Evolutionary conservation across 92 coral and sea anemone genomes (phyloP).

Genomic region (Parazoanthus atlanticus): DNA sequence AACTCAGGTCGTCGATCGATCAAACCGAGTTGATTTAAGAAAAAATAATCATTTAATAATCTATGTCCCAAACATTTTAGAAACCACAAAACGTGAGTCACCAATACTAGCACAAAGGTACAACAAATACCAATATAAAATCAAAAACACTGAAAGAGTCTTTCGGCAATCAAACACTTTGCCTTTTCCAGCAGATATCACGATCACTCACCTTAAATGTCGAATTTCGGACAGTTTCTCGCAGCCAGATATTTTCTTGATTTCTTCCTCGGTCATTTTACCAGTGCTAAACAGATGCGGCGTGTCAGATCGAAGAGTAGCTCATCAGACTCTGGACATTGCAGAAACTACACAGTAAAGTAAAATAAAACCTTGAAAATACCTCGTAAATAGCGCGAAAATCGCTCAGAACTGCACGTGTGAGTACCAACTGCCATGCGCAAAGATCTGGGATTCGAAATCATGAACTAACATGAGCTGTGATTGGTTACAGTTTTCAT

Average conservation of each 20-base stretch:
- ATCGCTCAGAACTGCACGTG: conserved; percentile 64
- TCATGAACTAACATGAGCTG: conserved; percentile 14
- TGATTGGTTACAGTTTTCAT: conserved; percentile 32
- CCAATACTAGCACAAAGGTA: background rate
- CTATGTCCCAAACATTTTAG: too few relatives aligned
- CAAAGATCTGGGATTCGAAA: conserved; percentile 40
- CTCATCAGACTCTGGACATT: conserved; percentile 15
- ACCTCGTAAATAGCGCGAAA: conserved; percentile 9
- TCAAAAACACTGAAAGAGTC: background rate
- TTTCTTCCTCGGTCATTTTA: conserved; percentile 67
- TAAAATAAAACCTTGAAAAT: conserved; percentile 20
- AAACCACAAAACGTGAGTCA: background rate
- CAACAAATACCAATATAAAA: too few relatives aligned
- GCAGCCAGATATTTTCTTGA: conserved; percentile 70
- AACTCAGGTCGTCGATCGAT: too few relatives aligned
- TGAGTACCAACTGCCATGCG: conserved; percentile 63
- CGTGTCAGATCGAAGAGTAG: conserved; percentile 8
- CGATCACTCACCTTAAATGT: conserved; percentile 66
- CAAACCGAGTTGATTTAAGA: too few relatives aligned
- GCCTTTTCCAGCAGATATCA: background rate
- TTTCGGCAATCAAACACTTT: background rate
- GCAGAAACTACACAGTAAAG: conserved; percentile 56
- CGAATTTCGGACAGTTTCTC: conserved; percentile 74
- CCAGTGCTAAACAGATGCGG: conserved; percentile 58
- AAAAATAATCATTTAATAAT: too few relatives aligned